Evolutionary conservation across 30 jellyfish, hydroid and myxozoan species (phyloP), one percentile per base, ranked within the genome.

Genomic region (Chironex yamaguchii): DNA sequence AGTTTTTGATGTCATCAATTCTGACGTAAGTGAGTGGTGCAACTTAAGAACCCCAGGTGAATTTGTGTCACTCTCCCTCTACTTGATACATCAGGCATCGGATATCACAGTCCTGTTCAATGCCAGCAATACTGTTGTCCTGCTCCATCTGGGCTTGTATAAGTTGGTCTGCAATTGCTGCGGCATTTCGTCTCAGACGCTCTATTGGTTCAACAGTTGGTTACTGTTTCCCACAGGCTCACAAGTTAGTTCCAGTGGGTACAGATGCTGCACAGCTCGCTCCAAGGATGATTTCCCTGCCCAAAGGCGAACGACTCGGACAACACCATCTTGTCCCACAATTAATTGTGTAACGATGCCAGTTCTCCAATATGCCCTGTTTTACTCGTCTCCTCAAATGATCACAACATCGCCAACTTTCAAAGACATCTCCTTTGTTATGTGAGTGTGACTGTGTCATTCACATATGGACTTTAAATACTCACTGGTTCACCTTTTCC

Each of bases 401-500:
- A 58, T 0, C 36, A 64, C 91, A 13, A 79, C 90, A n/a, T 79
- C 90, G 32, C 91, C 80, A 3, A 3, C 71, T 49, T 52, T 51
- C 14, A 62, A 25, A 29, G 53, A 6, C 4, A 34, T 31, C 34
- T 30, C 75, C 79, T 66, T 66, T 36, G 13, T 31, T 30, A 3
- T 27, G 79, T 67, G 88, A 30, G 34, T 63, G 36, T 63, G 28
- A 23, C 36, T 23, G 52, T 67, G 93, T 28, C 90, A 48, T 49
- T 67, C 90, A 22, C 89, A 52, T 11, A 83, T 79, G 27, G 67
- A 34, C 32, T 49, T 33, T n/a, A 83, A 79, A 63, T 81, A 81
- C 88, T 81, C 91, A 29, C 42, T 29, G 14, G 87, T 20, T 87
- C 91, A 74, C 27, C 87, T 23, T 29, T 74, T 49, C 85, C 87